Conservation (phyloP, 2,797 vertebrate species). For the Fistularia tabacaria region DNA sequence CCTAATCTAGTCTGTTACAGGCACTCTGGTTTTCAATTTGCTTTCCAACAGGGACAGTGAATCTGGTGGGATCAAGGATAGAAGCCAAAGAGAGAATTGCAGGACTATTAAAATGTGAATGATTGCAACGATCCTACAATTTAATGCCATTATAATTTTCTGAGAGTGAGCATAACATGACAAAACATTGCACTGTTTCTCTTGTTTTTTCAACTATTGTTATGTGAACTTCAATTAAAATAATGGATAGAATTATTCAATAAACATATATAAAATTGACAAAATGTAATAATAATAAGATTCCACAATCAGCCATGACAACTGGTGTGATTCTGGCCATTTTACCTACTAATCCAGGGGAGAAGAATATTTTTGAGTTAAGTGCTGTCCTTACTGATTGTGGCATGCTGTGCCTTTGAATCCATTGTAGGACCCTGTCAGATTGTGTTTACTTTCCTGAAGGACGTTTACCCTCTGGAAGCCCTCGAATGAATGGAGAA, state of each 20-base stretch:
- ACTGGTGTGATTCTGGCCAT: conserved; percentile 9
- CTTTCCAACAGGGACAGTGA: conserved; percentile 51
- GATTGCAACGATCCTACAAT: too few species aligned
- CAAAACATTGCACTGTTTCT: conserved; percentile 17
- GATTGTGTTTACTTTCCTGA: conserved; percentile 71
- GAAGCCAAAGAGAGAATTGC: conserved; percentile 25
- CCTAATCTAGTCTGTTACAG: conserved; percentile 74
- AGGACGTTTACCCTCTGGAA: conserved; percentile 73
- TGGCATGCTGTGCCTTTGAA: conserved; percentile 51
- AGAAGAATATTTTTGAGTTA: conserved; percentile 24
- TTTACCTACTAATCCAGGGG: conserved; percentile 5
- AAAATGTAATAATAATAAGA: too few species aligned
- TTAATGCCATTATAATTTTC: too few species aligned
- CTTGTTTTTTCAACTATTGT: not conserved
- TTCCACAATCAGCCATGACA: conserved; percentile 10
- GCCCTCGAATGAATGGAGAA: conserved; percentile 63
- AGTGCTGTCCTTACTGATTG: conserved; percentile 40
- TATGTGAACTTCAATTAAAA: too few species aligned
- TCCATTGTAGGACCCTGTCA: conserved; percentile 57
- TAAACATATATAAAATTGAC: too few species aligned
- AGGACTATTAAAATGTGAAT: conserved; percentile 20
- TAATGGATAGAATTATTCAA: too few species aligned
- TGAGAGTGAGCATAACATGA: too few species aligned
- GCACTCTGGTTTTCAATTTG: conserved; percentile 62
- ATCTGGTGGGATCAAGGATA: conserved; percentile 35